Evolutionary conservation across 2,113 vertebrate species (phyloP).

Genomic region (Dipodomys spectabilis): DNA sequence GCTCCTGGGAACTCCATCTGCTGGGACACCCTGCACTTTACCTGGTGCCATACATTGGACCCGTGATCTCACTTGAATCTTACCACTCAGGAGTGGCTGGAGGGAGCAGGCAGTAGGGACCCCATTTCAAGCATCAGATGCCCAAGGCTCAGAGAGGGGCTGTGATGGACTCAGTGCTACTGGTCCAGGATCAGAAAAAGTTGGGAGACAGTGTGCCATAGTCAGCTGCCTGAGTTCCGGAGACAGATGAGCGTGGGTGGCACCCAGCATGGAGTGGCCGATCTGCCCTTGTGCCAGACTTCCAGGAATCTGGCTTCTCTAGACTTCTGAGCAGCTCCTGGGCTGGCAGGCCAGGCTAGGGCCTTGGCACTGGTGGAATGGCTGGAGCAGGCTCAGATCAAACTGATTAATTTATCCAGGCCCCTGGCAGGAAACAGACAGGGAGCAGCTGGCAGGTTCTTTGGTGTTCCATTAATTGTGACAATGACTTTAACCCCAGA

Average conservation of each 20-base stretch:
- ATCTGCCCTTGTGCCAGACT: not conserved
- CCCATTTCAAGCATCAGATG: not conserved
- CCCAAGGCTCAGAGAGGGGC: not conserved
- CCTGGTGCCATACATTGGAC: not conserved
- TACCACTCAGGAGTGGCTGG: no score
- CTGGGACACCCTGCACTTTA: not conserved
- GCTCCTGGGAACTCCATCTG: accelerated
- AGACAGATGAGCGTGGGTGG: not conserved
- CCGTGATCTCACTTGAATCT: not conserved
- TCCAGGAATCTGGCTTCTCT: not conserved
- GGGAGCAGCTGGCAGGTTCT: slow-evolving; percentile 76
- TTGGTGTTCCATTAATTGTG: slow-evolving; percentile 76
- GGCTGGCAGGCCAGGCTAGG: not conserved
- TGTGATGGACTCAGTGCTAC: not conserved
- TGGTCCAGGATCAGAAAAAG: not conserved
- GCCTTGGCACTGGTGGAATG: not conserved
- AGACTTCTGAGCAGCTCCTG: not conserved
- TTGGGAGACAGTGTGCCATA: not conserved
- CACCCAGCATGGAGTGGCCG: not conserved
- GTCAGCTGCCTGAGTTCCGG: not conserved
- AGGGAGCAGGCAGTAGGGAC: no score
- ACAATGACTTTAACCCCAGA: slow-evolving; percentile 80
- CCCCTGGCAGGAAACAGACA: slow-evolving; percentile 77
- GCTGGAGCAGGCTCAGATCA: slow-evolving; percentile 33
- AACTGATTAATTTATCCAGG: slow-evolving; percentile 76